phyloP scores from a whole-genome alignment of 92 coral and sea anemone genomes.

The Bergia sp. region DNA sequence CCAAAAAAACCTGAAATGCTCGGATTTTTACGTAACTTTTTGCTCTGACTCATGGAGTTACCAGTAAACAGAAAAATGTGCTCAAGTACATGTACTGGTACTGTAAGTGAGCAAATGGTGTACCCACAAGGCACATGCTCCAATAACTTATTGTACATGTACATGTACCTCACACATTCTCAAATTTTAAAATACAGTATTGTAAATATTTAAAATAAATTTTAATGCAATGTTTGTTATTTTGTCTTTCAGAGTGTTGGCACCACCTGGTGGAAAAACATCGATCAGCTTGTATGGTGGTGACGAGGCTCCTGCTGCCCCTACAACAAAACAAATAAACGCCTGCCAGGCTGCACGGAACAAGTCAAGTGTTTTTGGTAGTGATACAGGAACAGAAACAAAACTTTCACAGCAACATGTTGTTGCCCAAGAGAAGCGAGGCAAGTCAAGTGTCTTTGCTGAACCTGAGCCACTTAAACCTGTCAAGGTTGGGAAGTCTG shows the following conservation, averaged over 20 bases:
- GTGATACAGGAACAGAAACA: constrained; percentile 39
- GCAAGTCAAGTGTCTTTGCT: constrained; percentile 82
- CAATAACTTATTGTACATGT: too few species aligned
- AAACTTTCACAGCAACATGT: constrained; percentile 42
- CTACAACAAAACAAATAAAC: constrained; percentile 56
- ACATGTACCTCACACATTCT: too few species aligned
- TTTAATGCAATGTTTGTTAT: not conserved
- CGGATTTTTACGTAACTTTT: too few species aligned
- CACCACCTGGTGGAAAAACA: constrained; percentile 98
- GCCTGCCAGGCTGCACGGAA: constrained; percentile 88
- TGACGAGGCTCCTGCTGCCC: constrained; percentile 39
- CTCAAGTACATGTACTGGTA: too few species aligned
- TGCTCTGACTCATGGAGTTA: too few species aligned
- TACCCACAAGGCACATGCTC: too few species aligned
- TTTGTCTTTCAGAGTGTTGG: constrained; percentile 74
- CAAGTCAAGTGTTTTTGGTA: constrained; percentile 84
- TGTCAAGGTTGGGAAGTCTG: constrained; percentile 24
- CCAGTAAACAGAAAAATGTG: too few species aligned
- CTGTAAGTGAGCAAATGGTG: too few species aligned
- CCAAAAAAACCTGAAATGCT: too few species aligned
- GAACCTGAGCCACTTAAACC: constrained; percentile 39
- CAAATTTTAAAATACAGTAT: too few species aligned
- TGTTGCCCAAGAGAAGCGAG: constrained; percentile 82
- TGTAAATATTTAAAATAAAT: too few species aligned
- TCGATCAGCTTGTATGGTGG: constrained; percentile 81